A percentile compares a stretch with the other conserved stretches of the same genome.
phyloP scores from a whole-genome alignment of 2,797 vertebrate species.

The Sorex maritimensis region DNA sequence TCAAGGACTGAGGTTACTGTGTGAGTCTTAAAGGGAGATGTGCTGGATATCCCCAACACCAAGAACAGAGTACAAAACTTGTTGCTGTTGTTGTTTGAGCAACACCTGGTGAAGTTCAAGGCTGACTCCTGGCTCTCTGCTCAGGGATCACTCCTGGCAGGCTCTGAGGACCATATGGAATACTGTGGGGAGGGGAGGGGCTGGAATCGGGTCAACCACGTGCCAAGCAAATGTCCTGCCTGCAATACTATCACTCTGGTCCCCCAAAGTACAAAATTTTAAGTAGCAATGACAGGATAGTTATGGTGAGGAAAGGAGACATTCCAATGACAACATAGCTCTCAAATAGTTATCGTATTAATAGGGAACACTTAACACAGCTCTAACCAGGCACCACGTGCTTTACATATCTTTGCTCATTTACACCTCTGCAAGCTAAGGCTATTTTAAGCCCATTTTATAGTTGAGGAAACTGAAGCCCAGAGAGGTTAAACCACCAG shows the following conservation, averaged over 20 bases:
- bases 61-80: too few relatives aligned
- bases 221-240: too few relatives aligned
- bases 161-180: too few relatives aligned
- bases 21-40: background rate
- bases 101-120: too few relatives aligned
- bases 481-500: slow-evolving; percentile 8
- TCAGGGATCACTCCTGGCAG: too few relatives aligned
- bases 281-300: background rate
- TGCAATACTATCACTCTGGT: too few relatives aligned
- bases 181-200: too few relatives aligned
- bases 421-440: background rate
- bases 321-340: background rate
- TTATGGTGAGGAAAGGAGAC: slow-evolving; percentile 36
- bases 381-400: background rate
- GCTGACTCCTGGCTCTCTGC: too few relatives aligned
- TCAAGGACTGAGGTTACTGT: background rate
- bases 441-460: background rate
- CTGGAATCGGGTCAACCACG: too few relatives aligned
- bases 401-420: background rate
- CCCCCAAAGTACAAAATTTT: background rate
- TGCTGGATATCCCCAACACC: too few relatives aligned
- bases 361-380: background rate
- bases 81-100: too few relatives aligned
- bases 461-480: background rate
- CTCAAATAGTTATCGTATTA: background rate